Evolutionary conservation across 1,140 invertebrate species (phyloP).

Genomic region (Caenorhabditis tropicalis): DNA sequence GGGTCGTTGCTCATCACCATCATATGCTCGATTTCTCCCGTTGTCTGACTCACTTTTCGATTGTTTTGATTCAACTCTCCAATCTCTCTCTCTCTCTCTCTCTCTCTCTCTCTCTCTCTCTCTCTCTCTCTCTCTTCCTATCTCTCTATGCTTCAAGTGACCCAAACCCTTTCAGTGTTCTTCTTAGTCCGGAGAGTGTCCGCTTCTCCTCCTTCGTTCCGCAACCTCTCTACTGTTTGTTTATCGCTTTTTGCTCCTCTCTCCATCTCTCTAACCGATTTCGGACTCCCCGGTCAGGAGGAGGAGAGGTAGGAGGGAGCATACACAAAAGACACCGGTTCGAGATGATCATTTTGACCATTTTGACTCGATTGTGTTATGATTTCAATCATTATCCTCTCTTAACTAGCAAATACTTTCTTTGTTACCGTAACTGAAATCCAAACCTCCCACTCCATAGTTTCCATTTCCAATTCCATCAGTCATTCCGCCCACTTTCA

Average conservation of each 20-base stretch:
- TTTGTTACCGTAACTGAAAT: too few relatives aligned
- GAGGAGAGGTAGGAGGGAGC: background rate
- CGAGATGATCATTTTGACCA: background rate
- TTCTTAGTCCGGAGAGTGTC: conserved; percentile 9
- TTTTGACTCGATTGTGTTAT: background rate
- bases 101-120: too few relatives aligned
- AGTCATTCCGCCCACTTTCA: background rate
- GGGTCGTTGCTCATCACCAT: too few relatives aligned
- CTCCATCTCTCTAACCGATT: background rate
- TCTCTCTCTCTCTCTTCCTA: background rate
- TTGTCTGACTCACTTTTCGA: background rate
- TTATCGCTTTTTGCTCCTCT: conserved; percentile 24
- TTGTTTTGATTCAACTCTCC: too few relatives aligned
- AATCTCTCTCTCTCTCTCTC: background rate
- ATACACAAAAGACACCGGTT: conserved; percentile 36
- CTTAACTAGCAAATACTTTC: background rate
- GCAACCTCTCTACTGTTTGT: background rate
- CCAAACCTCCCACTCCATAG: too few relatives aligned
- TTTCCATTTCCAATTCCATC: too few relatives aligned
- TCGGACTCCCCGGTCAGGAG: too few relatives aligned
- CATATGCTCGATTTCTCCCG: background rate
- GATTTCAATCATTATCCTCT: background rate
- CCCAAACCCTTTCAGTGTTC: background rate
- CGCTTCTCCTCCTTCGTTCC: background rate
- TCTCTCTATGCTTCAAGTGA: background rate